These are phyloP conservation scores for Petrolisthes cinctipes DNA, from an alignment of 2,888 invertebrate species.

Conservation along the genomic window DNA sequence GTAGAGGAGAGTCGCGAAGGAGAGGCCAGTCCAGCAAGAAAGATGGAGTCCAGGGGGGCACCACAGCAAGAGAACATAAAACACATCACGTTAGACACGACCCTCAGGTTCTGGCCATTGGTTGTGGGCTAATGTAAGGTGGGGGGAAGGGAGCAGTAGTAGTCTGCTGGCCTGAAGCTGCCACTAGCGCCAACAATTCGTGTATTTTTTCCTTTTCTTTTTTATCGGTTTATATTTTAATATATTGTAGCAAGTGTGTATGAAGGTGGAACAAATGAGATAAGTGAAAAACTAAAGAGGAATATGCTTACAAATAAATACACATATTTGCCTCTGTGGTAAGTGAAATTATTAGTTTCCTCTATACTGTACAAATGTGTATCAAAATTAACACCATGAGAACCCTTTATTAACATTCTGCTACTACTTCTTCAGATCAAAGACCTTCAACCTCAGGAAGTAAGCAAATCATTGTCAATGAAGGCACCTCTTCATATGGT, in stretches of 20 bases:
- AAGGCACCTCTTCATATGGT: too few relatives aligned
- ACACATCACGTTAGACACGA: constrained; percentile 66
- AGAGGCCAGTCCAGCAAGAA: constrained; percentile 64
- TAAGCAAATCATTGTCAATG: too few relatives aligned
- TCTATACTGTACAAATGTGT: too few relatives aligned
- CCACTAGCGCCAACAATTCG: constrained; percentile 37
- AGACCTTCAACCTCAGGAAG: too few relatives aligned
- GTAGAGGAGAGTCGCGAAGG: constrained; percentile 65
- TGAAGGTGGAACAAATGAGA: too few relatives aligned
- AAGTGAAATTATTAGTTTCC: too few relatives aligned
- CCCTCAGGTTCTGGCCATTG: constrained; percentile 62
- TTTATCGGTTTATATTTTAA: background rate
- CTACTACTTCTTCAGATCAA: too few relatives aligned
- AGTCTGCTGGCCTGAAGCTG: constrained; percentile 52
- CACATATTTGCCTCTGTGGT: too few relatives aligned
- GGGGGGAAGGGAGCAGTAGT: constrained; percentile 45
- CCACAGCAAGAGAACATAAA: constrained; percentile 66
- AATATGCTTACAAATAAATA: too few relatives aligned
- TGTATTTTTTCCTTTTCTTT: background rate
- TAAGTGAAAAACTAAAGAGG: too few relatives aligned
- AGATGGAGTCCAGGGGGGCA: constrained; percentile 65
- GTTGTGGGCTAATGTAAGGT: constrained; percentile 57
- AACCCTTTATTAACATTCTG: too few relatives aligned
- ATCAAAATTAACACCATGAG: too few relatives aligned
- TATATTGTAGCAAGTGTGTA: background rate